A percentile compares a stretch with the other conserved stretches of the same genome.
Evolutionary conservation across 2,113 vertebrate species (phyloP).

Genomic region (Microcebus ravelobensis): DNA sequence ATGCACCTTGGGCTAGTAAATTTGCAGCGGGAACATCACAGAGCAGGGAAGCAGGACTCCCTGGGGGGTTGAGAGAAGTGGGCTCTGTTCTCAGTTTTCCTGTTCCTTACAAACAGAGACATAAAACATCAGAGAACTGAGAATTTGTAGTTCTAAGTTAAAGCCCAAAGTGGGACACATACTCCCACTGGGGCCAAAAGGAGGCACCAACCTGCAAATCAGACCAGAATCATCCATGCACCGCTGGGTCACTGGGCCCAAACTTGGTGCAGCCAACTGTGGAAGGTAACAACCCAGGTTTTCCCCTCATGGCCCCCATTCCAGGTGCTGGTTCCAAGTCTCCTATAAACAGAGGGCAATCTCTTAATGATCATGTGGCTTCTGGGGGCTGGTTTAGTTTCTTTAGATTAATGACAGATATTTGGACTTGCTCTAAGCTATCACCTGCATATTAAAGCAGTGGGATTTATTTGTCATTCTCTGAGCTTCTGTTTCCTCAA

Average conservation of each 20-base stretch:
- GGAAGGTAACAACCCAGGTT: neutral
- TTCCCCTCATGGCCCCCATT: neutral
- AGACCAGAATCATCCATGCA: neutral
- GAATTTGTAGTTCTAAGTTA: neutral
- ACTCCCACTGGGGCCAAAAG: neutral
- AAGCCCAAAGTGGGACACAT: neutral
- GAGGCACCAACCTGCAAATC: neutral
- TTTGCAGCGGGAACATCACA: neutral
- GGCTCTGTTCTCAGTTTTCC: neutral
- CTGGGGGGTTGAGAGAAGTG: neutral
- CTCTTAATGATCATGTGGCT: neutral
- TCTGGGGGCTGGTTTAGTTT: neutral
- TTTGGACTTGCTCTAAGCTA: conserved; percentile 36
- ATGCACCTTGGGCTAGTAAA: neutral
- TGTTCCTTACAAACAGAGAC: neutral
- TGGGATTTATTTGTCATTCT: conserved; percentile 7
- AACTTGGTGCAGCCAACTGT: neutral
- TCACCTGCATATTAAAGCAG: conserved; percentile 18
- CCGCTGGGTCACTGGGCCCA: neutral
- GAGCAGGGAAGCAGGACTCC: neutral
- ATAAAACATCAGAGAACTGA: neutral
- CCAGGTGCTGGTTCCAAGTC: neutral
- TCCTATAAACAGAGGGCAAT: neutral
- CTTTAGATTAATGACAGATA: neutral
- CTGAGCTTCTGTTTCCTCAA: conserved; percentile 29